A percentile compares a stretch with the other conserved stretches of the same genome.
These are phyloP conservation scores for Electrona antarctica DNA, from an alignment of 2,113 vertebrate genomes.

Conservation along the genomic window DNA sequence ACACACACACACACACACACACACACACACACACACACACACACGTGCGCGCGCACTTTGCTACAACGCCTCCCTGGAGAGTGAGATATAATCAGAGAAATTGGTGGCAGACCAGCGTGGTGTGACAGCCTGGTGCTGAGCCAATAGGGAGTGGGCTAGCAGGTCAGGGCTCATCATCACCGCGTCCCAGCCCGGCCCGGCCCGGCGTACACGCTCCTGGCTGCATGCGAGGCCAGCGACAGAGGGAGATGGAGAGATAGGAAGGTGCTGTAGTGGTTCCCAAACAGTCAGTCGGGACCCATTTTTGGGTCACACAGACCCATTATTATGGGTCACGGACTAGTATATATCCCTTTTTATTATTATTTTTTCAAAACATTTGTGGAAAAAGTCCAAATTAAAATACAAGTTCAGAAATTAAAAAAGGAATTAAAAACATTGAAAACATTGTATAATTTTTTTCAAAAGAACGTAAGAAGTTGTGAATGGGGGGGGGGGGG, in stretches of 20 bases:
- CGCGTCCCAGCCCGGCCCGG: conserved; percentile 53
- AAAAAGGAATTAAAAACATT: too few relatives aligned
- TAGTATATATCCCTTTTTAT: too few relatives aligned
- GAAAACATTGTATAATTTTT: too few relatives aligned
- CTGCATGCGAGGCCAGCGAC: background rate
- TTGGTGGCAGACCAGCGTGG: conserved; percentile 61
- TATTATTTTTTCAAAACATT: too few relatives aligned
- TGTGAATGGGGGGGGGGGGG: too few relatives aligned
- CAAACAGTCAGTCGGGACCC: too few relatives aligned
- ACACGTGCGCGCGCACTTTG: conserved; percentile 6
- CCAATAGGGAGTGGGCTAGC: conserved; percentile 59
- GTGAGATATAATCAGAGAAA: conserved; percentile 73
- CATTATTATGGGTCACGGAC: too few relatives aligned
- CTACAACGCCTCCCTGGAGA: conserved; percentile 71
- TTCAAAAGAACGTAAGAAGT: too few relatives aligned
- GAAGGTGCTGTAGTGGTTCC: too few relatives aligned
- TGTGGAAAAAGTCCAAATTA: too few relatives aligned
- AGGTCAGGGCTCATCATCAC: conserved; percentile 73
- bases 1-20: conserved; percentile 5
- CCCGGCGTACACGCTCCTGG: conserved; percentile 49
- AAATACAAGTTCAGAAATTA: too few relatives aligned
- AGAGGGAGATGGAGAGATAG: background rate
- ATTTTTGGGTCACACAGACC: too few relatives aligned
- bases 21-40: conserved; percentile 2
- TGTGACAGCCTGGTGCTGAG: conserved; percentile 53